phyloP scores from a whole-genome alignment of 2,113 vertebrate species.

The Ranitomeya imitator region DNA sequence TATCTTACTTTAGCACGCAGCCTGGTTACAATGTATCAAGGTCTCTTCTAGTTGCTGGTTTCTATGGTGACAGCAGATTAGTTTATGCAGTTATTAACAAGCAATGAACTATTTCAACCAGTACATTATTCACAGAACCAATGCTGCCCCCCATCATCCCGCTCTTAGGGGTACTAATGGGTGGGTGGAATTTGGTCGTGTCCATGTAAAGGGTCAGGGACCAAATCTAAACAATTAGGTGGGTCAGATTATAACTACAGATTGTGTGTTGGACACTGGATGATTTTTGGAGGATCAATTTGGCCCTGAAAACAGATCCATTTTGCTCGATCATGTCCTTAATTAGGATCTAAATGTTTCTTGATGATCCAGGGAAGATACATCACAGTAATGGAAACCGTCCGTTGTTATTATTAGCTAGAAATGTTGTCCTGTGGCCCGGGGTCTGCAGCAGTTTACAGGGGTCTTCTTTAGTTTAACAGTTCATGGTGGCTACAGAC shows the following conservation, averaged over 20 bases:
- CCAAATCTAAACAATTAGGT: background rate
- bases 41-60: slow-evolving; percentile 5
- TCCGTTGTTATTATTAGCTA: background rate
- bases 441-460: background rate
- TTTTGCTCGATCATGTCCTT: background rate
- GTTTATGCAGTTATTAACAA: slow-evolving; percentile 26
- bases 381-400: background rate
- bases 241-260: background rate
- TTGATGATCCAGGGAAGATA: background rate
- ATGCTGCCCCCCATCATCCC: background rate
- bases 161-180: background rate
- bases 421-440: background rate
- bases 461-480: background rate
- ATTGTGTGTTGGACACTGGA: slow-evolving; percentile 10
- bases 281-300: background rate
- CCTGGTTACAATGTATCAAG: background rate
- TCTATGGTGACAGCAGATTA: slow-evolving; percentile 20
- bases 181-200: background rate
- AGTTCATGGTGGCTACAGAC: background rate
- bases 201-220: background rate
- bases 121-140: background rate
- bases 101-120: slow-evolving; percentile 5
- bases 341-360: background rate
- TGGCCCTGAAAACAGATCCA: background rate
- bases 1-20: background rate